These are phyloP conservation scores for Pogonocherus hispidulus DNA, from an alignment of 2,888 invertebrate genomes.

Conservation along the genomic window DNA sequence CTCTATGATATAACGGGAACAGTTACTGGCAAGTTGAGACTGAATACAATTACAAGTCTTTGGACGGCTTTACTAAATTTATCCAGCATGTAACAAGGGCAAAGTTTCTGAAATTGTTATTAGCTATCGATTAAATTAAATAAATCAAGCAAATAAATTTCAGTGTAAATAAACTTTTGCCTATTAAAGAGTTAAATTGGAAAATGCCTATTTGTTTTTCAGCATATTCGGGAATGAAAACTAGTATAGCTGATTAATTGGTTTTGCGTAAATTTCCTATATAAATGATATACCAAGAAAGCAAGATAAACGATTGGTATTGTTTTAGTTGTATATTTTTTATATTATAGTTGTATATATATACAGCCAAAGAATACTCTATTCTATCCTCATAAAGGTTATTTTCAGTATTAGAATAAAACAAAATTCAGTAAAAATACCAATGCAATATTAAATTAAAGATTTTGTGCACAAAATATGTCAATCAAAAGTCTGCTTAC, in stretches of 20 bases:
- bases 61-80: background rate
- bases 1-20: conserved; percentile 18
- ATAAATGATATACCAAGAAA: background rate
- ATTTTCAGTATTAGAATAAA: no score
- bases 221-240: background rate
- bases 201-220: background rate
- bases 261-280: background rate
- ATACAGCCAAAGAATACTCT: no score
- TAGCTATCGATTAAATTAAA: no score
- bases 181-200: background rate
- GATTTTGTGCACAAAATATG: no score
- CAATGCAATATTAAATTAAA: no score
- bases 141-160: background rate
- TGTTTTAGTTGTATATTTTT: no score
- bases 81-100: background rate
- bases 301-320: background rate
- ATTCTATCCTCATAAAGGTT: no score
- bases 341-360: no score
- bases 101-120: conserved; percentile 16
- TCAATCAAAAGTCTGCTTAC: no score
- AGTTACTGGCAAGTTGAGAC: no score
- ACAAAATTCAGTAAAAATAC: no score
- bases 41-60: conserved; percentile 3
- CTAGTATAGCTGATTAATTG: background rate
- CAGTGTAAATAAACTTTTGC: background rate